Evolutionary conservation across 2,113 vertebrate genomes (phyloP).

Genomic region (Aegotheles bennettii): DNA sequence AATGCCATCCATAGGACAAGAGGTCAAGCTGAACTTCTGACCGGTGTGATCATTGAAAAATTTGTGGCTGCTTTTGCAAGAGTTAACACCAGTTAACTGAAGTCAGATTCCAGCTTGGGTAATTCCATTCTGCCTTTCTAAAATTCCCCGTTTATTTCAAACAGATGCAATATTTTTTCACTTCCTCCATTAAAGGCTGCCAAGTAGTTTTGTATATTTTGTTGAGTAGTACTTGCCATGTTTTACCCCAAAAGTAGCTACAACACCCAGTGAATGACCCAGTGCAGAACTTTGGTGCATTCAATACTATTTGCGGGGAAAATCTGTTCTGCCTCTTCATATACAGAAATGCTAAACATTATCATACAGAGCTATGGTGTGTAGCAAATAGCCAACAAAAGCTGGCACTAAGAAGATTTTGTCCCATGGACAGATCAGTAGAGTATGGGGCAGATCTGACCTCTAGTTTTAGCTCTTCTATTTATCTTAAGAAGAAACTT

Average conservation of each 20-base stretch:
- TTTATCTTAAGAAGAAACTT: neutral
- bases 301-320: neutral
- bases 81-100: neutral
- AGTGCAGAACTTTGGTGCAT: neutral
- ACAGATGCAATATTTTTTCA: slow-evolving; percentile 43
- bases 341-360: neutral
- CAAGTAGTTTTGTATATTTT: neutral
- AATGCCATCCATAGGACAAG: neutral
- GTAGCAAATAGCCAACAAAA: neutral
- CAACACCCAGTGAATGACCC: neutral
- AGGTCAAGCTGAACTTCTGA: slow-evolving; percentile 4
- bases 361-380: neutral
- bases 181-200: slow-evolving; percentile 28
- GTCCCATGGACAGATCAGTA: neutral
- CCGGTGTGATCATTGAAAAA: neutral
- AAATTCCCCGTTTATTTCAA: slow-evolving; percentile 61
- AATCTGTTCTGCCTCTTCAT: neutral
- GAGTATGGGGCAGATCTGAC: neutral
- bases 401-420: neutral
- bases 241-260: neutral
- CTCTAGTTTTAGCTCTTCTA: neutral
- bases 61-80: slow-evolving; percentile 44
- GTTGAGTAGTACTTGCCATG: neutral
- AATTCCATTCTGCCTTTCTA: slow-evolving; percentile 58
- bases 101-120: slow-evolving; percentile 43